These are phyloP conservation scores for Rhinolophus sinicus DNA, from an alignment of 2,113 vertebrate genomes.

Conservation along the genomic window DNA sequence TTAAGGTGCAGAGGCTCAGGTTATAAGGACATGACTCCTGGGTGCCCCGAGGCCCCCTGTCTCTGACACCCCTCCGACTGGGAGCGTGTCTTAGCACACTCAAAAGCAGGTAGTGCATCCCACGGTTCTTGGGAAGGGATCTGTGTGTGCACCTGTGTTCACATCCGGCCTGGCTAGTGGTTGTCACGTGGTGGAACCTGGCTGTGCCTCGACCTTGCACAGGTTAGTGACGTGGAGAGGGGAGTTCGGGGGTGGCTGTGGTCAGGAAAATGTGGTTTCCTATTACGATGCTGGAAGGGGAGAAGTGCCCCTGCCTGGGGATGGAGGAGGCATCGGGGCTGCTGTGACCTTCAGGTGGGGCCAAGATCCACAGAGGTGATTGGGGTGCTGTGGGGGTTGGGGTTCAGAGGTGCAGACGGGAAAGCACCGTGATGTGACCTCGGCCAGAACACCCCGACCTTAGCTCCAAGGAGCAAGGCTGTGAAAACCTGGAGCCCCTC, in stretches of 20 bases:
- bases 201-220: fast-evolving
- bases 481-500: fast-evolving
- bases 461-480: not conserved
- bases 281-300: not conserved
- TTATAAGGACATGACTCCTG: not conserved
- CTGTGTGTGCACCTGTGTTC: fast-evolving
- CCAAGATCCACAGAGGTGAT: fast-evolving
- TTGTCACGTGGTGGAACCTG: fast-evolving
- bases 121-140: fast-evolving
- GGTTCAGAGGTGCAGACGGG: fast-evolving
- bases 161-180: fast-evolving
- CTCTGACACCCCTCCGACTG: fast-evolving
- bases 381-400: not conserved
- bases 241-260: fast-evolving
- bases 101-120: fast-evolving
- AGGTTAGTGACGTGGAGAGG: not conserved
- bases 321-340: fast-evolving
- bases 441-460: fast-evolving
- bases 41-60: not conserved
- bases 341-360: not conserved
- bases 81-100: fast-evolving
- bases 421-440: not conserved
- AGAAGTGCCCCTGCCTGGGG: fast-evolving
- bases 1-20: not conserved
- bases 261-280: not conserved